Evolutionary conservation across 2,113 vertebrate species (phyloP), one percentile per base, ranked within the genome.

Genomic region (Neolamprologus caudopunctatus): DNA sequence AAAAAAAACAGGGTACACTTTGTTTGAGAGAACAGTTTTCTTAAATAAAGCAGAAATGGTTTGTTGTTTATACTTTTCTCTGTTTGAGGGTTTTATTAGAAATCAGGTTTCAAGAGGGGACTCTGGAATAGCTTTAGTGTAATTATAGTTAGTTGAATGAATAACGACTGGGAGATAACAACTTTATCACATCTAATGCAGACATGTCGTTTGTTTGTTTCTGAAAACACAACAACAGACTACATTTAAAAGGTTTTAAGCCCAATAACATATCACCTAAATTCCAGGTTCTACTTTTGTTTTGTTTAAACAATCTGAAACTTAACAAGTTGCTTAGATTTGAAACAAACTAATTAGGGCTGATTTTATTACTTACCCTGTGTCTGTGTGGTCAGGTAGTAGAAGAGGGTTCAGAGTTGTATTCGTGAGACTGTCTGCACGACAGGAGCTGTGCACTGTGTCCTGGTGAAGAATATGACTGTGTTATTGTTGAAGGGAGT

Each of bases 401-500:
- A 53, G 84, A 35, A 19, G 33, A 45, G n/a, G 40, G 53, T 40
- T 31, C 31, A 71, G 80, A 81, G 31, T 54, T 83, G 81, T 83
- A 83, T 90, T 90, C 93, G 92, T 93, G 96, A 96, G 95, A 80
- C 96, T 96, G 96, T 97, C 96, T 21, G 96, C 96, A 96, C 92
- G 93, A 97, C 95, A 88, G 80, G 84, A 93, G 84, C 91, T 31
- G 83, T 85, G 85, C 84, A 87, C 87, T 87, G 40, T 75, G 66
- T 26, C 85, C 82, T 45, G 53, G 19, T 78, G 61, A 63, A 91
- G 88, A 92, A 93, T 93, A 91, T 90, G 81, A 33, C 78, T 87
- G 85, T 82, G 85, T 31, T 88, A 47, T 87, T 35, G 57, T 45
- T 89, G 51, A 85, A 80, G 86, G 82, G 50, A 88, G 85, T 54